These are phyloP conservation scores for Puntigrus tetrazona DNA, from an alignment of 2,113 vertebrate genomes.

Conservation along the genomic window DNA sequence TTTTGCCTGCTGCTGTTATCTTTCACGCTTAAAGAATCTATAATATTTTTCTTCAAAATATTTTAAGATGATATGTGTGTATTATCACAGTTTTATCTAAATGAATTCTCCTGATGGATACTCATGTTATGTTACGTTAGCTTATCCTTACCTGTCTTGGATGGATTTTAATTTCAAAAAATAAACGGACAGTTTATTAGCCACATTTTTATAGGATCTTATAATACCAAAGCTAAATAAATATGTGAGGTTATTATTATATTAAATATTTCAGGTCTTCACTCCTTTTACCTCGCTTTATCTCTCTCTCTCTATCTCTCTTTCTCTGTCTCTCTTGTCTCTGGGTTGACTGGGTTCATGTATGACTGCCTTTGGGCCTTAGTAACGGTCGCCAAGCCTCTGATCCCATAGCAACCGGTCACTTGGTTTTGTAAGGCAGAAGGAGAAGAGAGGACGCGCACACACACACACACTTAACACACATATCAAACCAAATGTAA, in stretches of 20 bases:
- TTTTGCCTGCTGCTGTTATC: not conserved
- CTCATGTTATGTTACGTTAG: not conserved
- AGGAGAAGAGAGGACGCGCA: not conserved
- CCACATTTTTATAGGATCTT: not conserved
- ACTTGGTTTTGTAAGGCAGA: slow-evolving; percentile 40
- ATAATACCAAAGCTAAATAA: not conserved
- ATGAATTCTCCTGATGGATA: not conserved
- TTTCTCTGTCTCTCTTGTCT: slow-evolving; percentile 10
- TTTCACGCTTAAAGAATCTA: not conserved
- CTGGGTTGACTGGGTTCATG: slow-evolving; percentile 49
- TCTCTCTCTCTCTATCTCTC: slow-evolving; percentile 29
- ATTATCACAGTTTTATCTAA: not conserved
- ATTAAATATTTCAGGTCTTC: slow-evolving; percentile 15
- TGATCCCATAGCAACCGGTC: slow-evolving; percentile 44
- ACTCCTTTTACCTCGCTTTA: not conserved
- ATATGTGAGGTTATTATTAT: not conserved
- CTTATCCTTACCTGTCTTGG: not conserved
- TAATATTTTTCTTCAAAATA: not conserved
- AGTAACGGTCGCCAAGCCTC: slow-evolving; percentile 35
- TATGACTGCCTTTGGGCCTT: slow-evolving; percentile 61
- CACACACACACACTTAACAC: not conserved
- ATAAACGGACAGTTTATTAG: not conserved
- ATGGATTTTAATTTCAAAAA: not conserved
- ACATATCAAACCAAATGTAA: slow-evolving; percentile 25
- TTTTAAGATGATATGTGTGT: not conserved